Base-by-base conservation (phyloP, 1,140 invertebrate genomes). In the Lepidostoma basale region DNA sequence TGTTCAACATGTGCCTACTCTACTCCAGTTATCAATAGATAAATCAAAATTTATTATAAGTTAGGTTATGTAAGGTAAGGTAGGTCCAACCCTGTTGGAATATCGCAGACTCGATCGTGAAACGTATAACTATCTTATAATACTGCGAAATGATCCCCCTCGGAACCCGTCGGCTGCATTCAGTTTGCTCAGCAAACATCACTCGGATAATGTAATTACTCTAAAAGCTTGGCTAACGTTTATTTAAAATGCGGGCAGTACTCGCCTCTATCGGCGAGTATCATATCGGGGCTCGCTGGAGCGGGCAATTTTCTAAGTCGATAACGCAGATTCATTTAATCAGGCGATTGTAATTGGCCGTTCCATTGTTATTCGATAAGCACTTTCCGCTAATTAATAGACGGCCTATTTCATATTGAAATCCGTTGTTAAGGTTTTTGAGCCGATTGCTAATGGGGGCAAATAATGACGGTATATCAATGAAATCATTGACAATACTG, bases 131-230 rank as follows among this genome's bases (percentile, higher is more conserved):
- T 12, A 20, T 25, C 18, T 49, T 23, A 23, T 22, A 49, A 49
- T 36, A 5, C 45, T 2, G 45, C 8, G 23, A n/a, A 49, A 12
- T 49, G 6, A 49, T 5, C 45, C 8, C 45, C 45, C 18, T 20
- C 9, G 18, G 45, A 18, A 23, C 45, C 16, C n/a, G 36, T 30
- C 23, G 25, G 62, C 33, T 33, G 56, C 44, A 33, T 26, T 33
- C n/a, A 28, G 67, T 62, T 62, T 39, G 59, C 59, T 68, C 67
- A 14, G 28, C 67, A 69, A 69, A 69, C 62, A 69, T 63, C 52
- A 59, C 45, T 39, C 62, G 52, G 33, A 62, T 63, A 69, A 69
- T 64, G 60, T 62, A 69, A 69, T 69, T 69, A 69, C 60, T 62
- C 45, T 69, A 58, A 69, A 69, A 69, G 67, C 67, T 64, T 23